Percentiles rank a stretch among this genome's conserved stretches.
Conservation (phyloP, 2,797 vertebrate genomes). For the Sarcophilus harrisii region DNA sequence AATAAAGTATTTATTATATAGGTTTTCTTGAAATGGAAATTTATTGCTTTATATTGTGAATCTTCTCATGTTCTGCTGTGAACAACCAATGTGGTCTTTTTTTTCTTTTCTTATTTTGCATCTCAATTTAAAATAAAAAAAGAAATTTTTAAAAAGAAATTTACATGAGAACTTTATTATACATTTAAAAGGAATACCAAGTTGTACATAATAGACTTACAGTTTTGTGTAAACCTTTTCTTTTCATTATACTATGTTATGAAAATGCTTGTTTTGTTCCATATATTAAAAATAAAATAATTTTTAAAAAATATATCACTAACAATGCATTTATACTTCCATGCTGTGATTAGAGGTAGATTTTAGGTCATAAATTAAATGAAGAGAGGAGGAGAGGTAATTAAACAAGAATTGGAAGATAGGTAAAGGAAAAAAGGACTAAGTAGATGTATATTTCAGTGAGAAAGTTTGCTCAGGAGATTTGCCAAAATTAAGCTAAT, state of each 20-base stretch:
- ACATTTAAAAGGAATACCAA: neutral
- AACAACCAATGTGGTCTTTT: too few species aligned
- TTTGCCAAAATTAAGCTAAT: neutral
- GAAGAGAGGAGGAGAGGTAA: neutral
- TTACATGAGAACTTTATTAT: neutral
- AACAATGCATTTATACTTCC: neutral
- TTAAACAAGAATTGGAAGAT: neutral
- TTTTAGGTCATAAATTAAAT: neutral
- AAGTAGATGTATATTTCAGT: neutral
- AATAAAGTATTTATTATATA: too few species aligned
- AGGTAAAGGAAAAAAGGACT: neutral
- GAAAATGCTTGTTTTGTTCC: neutral
- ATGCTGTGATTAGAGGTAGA: neutral
- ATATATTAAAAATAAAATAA: neutral
- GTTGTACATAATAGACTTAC: neutral
- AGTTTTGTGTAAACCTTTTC: neutral
- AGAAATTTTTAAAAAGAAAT: neutral
- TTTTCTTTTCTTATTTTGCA: too few species aligned
- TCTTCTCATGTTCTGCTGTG: too few species aligned
- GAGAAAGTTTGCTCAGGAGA: neutral
- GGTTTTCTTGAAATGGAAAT: too few species aligned
- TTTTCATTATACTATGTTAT: neutral
- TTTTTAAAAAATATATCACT: neutral
- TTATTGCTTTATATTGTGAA: too few species aligned
- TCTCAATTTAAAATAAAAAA: too few species aligned